Base-by-base conservation (phyloP, 1,140 invertebrate species). In the Drosophila tsacasi region DNA sequence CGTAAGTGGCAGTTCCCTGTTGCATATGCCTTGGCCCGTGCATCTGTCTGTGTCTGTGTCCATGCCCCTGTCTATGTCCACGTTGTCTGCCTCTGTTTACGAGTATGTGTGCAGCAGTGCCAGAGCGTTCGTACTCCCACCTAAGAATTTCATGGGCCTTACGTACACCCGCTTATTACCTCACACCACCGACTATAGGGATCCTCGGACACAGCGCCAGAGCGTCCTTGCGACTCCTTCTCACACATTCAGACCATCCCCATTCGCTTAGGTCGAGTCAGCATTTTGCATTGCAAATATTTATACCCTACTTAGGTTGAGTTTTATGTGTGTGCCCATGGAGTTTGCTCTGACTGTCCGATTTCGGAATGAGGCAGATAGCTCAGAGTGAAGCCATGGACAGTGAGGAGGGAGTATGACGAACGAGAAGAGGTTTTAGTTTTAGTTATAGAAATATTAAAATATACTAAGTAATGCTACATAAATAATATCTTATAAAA, bases 201-300 rank as follows among this genome's bases (percentile, higher is more conserved):
- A 64, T 67, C 60, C 54, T 60, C 44, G 37, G 54, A 62, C 64
- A 37, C 8, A 32, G 46, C 39, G 27, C 15, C 27, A 12, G 15
- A 37, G 55, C 65, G 52, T 71, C 42, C 68, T 72, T 32, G 35
- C 12, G n/a, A 67, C 62, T 68, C 40, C 42, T 47, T 46, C 50
- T 35, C 57, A 35, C 42, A 46, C 32, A 37, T 58, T 37, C 69
- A 62, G 40, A 19, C 63, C 49, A 39, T 57, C 55, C 64, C 27
- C 74, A 42, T 55, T 54, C 59, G 37, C 40, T 47, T 55, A 25
- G 61, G 52, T 62, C 62, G 76, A 67, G 58, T 72, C 71, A 76
- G 69, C 67, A 65, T 79, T 79, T 72, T 80, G 69, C 66, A 84
- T 79, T 76, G 69, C 67, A 75, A 72, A 80, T 79, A 79, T 78